Evolutionary conservation across 1,140 invertebrate genomes (phyloP), one percentile per base, ranked within the genome.

Genomic region (Odontomachus brunneus): DNA sequence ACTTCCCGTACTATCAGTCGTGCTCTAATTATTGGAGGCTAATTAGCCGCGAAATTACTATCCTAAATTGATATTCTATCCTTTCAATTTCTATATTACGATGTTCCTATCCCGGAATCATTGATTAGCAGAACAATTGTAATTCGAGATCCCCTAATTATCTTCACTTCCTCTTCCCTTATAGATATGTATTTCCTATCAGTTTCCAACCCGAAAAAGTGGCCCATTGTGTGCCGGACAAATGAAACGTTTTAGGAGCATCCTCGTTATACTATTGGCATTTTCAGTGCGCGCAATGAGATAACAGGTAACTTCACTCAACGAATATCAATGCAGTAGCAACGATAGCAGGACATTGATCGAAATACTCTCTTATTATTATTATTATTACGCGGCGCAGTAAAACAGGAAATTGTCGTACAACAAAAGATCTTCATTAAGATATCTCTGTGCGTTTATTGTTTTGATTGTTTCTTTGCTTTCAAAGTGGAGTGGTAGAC

Each of bases 351-450:
- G n/a, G n/a, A 51, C 60, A 49, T 51, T 19, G 22, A 3, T 3
- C 9, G 51, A 53, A 57, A 55, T 49, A 11, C 19, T 51, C 49
- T 15, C 7, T 73, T 81, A 74, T 82, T 63, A 82, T 48, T 44
- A 44, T 44, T 44, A 44, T 44, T 44, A 44, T 44, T 44, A 44
- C 53, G 26, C 11, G 3, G 26, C n/a, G 51, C 29, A 76, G 60
- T 69, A 62, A 75, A 85, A 57, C 26, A 55, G 22, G 22, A 22
- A 17, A 63, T 66, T 1, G 26, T 9, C 19, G n/a, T 11, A 11
- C 19, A 69, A 49, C 26, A 48, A 53, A 55, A 80, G 22, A 57
- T 83, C 53, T 48, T 83, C 71, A 26, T 75, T 19, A 75, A 83
- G 71, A n/a, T n/a, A n/a, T n/a, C n/a, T n/a, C n/a, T n/a, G n/a